Evolutionary conservation across 92 coral and sea anemone genomes (phyloP).

Genomic region (Metridium senile): DNA sequence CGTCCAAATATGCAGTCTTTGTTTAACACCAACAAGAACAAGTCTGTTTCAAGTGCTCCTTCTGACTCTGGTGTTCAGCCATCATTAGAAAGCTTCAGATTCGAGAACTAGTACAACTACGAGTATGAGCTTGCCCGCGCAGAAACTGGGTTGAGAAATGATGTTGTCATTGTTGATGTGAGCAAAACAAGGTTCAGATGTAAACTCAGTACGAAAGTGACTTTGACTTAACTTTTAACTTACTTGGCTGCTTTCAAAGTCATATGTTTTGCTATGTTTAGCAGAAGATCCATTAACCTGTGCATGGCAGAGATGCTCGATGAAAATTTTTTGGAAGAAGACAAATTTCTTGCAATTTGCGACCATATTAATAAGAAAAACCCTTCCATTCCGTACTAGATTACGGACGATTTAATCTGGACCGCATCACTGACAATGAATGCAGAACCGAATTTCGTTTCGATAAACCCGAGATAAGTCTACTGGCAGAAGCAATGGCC

Average conservation of each 20-base stretch:
- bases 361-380: neutral
- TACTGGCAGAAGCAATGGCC: conserved; percentile 23
- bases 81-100: conserved; percentile 4
- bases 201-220: neutral
- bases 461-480: conserved; percentile 9
- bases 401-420: neutral
- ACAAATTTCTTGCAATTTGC: neutral
- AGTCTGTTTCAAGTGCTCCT: no score
- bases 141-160: conserved; percentile 4
- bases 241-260: neutral
- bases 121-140: conserved; percentile 16
- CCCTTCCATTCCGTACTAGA: neutral
- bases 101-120: neutral
- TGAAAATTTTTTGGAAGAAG: conserved; percentile 1
- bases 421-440: conserved; percentile 12
- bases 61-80: no score
- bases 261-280: conserved; percentile 8
- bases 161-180: conserved; percentile 2
- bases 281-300: conserved; percentile 1
- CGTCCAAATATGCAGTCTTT: no score
- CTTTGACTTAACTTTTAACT: neutral
- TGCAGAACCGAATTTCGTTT: conserved; percentile 16
- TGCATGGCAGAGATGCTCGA: neutral
- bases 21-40: no score
- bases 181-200: conserved; percentile 10